Percentiles rank a stretch among this genome's conserved stretches.
Conservation (phyloP, 1,140 invertebrate species). For the Oncopeltus fasciatus region DNA sequence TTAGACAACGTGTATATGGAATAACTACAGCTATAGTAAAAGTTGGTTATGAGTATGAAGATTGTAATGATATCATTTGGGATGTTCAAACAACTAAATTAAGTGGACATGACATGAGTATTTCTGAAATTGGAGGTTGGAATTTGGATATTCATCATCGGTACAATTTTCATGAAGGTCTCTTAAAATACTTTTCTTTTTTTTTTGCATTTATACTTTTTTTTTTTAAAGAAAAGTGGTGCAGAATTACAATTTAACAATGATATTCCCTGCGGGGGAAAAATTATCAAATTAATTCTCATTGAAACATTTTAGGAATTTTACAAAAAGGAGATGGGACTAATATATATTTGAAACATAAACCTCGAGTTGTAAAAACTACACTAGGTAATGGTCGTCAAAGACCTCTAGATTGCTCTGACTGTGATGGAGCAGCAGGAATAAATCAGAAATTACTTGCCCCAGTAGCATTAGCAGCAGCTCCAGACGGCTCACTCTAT, state of each 20-base stretch:
- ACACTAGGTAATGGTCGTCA: conserved; percentile 86
- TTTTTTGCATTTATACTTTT: too few species aligned
- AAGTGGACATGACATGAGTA: conserved; percentile 89
- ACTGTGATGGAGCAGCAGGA: conserved; percentile 62
- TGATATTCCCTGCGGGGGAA: too few species aligned
- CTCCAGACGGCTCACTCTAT: conserved; percentile 84
- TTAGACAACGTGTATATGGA: conserved; percentile 77
- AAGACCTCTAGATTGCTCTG: conserved; percentile 61
- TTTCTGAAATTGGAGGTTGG: conserved; percentile 91
- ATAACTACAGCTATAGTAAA: conserved; percentile 82
- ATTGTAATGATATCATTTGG: conserved; percentile 89
- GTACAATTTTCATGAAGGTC: conserved; percentile 96
- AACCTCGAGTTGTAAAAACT: conserved; percentile 78
- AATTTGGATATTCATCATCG: conserved; percentile 93
- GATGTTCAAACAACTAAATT: conserved; percentile 87
- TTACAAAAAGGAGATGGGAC: conserved; percentile 94
- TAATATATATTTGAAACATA: conserved; percentile 89
- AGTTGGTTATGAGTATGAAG: conserved; percentile 88
- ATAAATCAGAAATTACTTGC: conserved; percentile 70
- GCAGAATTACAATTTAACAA: too few species aligned
- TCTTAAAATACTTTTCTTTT: neutral
- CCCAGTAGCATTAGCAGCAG: conserved; percentile 78
- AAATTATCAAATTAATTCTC: too few species aligned
- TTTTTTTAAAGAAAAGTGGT: too few species aligned
- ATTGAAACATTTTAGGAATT: conserved; percentile 59